Base-by-base conservation (phyloP, 1,140 invertebrate species). In the Tetragonula clypearis region DNA sequence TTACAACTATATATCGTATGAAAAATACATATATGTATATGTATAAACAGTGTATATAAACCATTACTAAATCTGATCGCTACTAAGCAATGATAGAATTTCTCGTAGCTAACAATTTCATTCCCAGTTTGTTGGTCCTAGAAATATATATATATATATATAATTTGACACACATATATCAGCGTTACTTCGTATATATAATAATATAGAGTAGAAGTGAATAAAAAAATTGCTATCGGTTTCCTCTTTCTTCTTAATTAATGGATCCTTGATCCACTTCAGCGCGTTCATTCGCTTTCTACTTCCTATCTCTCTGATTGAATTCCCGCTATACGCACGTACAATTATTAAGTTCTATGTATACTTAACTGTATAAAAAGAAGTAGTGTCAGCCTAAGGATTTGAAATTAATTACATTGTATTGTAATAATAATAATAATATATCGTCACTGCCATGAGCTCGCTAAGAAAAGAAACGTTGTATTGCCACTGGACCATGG, bases 11-110 rank as follows among this genome's bases (percentile, higher is more conserved):
- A 83, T 76, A 79, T 76, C 78, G 88, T 92, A 92, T 90, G 89
- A 90, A 92, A 92, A 92, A 92, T 92, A 92, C 87, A 85, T 87
- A 88, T 85, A 72, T 87, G 77, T 87, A 53, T 83, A 86, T 87
- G 85, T 87, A 80, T 86, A 91, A 88, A 90, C 82, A 53, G 75
- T 88, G 60, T 91, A 87, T 80, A 88, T 78, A 91, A 88, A 88
- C 84, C 76, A 86, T 82, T 65, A 86, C n/a, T 82, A 49, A 68
- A 84, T 80, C 85, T 81, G 82, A 86, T 88, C 76, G 82, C 76
- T 91, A 85, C 83, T 74, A 89, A 90, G 79, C 81, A 76, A 71
- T 89, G 87, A 86, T 89, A 89, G 84, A 89, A 75, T 89, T 81
- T 58, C 30, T 69, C 77, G 77, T 74, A 60, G 65, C 85, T 84